Conservation (phyloP, 2,888 invertebrate genomes). For the Erebia epiphron region DNA sequence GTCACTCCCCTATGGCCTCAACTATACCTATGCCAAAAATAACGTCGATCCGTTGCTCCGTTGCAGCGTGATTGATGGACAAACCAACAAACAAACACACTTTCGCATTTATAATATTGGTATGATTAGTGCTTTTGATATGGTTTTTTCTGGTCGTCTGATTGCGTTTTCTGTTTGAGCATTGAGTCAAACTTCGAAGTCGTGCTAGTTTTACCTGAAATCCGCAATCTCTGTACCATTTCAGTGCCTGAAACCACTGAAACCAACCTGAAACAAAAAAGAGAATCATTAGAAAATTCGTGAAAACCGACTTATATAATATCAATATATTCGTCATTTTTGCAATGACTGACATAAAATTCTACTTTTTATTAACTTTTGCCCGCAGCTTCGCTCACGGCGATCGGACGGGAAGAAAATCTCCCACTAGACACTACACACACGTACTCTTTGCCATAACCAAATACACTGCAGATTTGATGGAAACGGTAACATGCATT, state of each 20-base stretch:
- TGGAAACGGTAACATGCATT: constrained; percentile 19
- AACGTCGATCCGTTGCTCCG: too few species aligned
- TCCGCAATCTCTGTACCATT: not conserved
- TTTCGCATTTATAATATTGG: too few species aligned
- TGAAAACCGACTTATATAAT: not conserved
- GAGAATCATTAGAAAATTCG: not conserved
- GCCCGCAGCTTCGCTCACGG: not conserved
- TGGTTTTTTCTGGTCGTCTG: not conserved
- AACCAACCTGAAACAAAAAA: constrained; percentile 7
- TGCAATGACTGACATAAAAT: too few species aligned
- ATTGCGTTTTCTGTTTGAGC: not conserved
- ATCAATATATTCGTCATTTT: not conserved
- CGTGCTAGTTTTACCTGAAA: not conserved
- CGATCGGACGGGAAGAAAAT: not conserved
- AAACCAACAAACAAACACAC: too few species aligned
- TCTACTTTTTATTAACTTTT: not conserved
- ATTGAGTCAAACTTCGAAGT: not conserved
- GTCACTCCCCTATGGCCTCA: too few species aligned
- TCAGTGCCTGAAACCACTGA: not conserved
- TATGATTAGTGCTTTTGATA: too few species aligned
- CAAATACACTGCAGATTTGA: constrained; percentile 13
- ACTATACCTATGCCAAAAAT: too few species aligned
- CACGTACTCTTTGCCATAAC: not conserved
- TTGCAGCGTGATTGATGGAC: too few species aligned
- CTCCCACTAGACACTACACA: too few species aligned